Evolutionary conservation across 1,140 invertebrate species (phyloP), one percentile per base, ranked within the genome.

Genomic region (Pissodes strobi): DNA sequence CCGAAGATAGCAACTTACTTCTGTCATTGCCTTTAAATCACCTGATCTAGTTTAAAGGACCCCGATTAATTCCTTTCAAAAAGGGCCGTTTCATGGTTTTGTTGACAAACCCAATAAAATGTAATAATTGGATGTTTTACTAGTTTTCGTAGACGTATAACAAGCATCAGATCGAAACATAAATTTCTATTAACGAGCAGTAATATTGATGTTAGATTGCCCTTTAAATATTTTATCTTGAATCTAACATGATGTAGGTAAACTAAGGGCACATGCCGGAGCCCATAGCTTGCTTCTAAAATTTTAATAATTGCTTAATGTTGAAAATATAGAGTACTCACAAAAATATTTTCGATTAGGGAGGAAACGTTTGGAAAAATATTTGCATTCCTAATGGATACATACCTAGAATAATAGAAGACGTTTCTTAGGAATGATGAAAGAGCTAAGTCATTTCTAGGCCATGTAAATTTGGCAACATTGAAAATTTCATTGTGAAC

Each of bases 121-220:
- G 45, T 61, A 52, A 52, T 61, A 61, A 61, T 61, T 61, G 58
- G 58, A 51, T 61, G 58, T 61, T 61, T 61, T 61, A 61, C 58
- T 51, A 52, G 46, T 27, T 17, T 52, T 38, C 22, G 13, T 27
- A 13, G 52, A 19, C 30, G 25, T 19, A 10, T 55, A 55, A 55
- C 52, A 55, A 38, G 52, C 13, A n/a, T 39, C n/a, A 17, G 17
- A 41, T 25, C 37, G 9, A 25, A 52, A 61, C 58, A 61, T 61
- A 61, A 61, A 61, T 61, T 61, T 51, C 19, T 51, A 49, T 61
- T 61, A 61, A 61, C 46, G 58, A 61, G 49, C 27, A 19, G 18
- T 25, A 34, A 46, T 58, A 58, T 58, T 34, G 56, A 58, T 48
- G 21, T 56, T 56, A 56, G 53, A 56, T 56, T 41, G 53, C 22